Conservation (phyloP, 2,888 invertebrate species). For the Troides helena region DNA sequence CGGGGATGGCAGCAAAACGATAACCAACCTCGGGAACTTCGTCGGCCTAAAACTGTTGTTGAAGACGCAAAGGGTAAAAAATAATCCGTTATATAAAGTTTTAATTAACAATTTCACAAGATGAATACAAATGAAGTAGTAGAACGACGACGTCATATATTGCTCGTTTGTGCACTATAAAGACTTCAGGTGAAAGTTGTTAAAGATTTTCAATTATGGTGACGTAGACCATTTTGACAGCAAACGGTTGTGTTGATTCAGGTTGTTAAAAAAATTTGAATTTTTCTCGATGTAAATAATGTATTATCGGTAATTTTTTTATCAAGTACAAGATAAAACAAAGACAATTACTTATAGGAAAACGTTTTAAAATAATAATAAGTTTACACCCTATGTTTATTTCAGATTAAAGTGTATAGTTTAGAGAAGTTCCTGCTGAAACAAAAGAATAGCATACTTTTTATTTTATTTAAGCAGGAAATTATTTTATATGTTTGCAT, state of each 20-base stretch:
- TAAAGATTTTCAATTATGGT: conserved; percentile 69
- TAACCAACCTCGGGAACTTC: conserved; percentile 71
- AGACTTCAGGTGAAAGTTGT: conserved; percentile 69
- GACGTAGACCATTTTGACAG: conserved; percentile 68
- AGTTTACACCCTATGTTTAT: not conserved
- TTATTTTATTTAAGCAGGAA: not conserved
- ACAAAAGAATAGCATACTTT: not conserved
- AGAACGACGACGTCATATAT: conserved; percentile 56
- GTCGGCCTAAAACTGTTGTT: conserved; percentile 60
- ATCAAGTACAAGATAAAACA: not conserved
- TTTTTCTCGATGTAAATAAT: not conserved
- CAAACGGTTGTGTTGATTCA: conserved; percentile 41
- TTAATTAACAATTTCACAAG: conserved; percentile 46
- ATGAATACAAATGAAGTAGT: conserved; percentile 37
- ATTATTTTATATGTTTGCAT: not conserved
- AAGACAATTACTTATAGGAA: not conserved
- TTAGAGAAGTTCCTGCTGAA: too few species aligned
- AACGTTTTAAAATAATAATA: not conserved
- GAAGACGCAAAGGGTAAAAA: conserved; percentile 66
- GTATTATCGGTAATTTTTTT: not conserved
- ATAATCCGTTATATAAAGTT: conserved; percentile 24
- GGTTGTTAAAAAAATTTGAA: not conserved
- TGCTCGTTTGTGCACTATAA: conserved; percentile 42
- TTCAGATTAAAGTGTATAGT: not conserved
- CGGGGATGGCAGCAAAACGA: conserved; percentile 75